phyloP scores from a whole-genome alignment of 2,888 invertebrate species.

The Hymenopus coronatus region DNA sequence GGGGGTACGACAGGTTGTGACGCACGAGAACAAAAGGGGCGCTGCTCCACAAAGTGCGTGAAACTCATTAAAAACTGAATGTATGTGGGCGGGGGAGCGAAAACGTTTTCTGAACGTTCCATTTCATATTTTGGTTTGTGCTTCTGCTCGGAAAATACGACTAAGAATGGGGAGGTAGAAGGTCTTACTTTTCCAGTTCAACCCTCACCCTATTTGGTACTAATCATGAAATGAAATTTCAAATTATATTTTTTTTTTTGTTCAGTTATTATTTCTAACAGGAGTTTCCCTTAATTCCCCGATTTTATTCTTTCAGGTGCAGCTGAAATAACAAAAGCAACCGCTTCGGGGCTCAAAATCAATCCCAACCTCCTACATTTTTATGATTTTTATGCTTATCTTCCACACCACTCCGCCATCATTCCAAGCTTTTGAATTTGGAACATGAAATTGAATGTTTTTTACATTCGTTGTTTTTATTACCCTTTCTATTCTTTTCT shows the following conservation, averaged over 20 bases:
- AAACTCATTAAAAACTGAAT: background rate
- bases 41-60: background rate
- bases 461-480: background rate
- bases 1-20: background rate
- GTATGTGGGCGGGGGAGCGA: background rate
- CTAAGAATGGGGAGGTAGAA: background rate
- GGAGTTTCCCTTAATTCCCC: background rate
- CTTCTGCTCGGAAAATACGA: background rate
- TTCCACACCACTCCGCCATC: background rate
- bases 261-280: background rate
- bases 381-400: background rate
- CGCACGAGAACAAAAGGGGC: background rate
- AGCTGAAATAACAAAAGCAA: background rate
- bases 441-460: background rate
- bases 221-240: background rate
- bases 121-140: background rate
- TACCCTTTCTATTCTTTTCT: background rate
- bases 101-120: background rate
- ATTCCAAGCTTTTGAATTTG: background rate
- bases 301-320: background rate
- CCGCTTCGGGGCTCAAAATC: background rate
- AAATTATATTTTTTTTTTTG: background rate
- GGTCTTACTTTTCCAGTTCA: background rate
- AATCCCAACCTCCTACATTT: background rate
- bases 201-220: background rate